Conservation (phyloP, 2,113 vertebrate species). For the Petroica traversi region DNA sequence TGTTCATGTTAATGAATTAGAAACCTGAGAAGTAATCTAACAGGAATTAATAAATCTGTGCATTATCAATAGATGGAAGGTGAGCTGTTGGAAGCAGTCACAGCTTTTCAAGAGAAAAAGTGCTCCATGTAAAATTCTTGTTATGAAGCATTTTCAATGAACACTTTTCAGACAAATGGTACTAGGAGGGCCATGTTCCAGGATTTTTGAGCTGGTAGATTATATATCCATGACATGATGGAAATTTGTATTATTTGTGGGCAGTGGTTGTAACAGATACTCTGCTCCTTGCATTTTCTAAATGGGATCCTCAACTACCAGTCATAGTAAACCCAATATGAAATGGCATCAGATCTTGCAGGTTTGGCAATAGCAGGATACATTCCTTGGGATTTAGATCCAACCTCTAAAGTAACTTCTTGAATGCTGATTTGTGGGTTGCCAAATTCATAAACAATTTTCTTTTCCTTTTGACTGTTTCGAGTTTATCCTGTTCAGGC, state of each 20-base stretch:
- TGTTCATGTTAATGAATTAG: background rate
- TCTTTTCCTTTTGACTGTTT: background rate
- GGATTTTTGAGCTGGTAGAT: conserved; percentile 1
- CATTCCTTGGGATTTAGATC: conserved; percentile 10
- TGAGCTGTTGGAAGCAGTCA: background rate
- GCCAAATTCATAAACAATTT: background rate
- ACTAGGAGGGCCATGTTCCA: background rate
- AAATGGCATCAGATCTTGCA: conserved; percentile 6
- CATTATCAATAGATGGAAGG: background rate
- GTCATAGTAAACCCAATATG: conserved; percentile 11
- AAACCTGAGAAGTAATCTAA: background rate
- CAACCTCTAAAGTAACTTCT: background rate
- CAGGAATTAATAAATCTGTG: background rate
- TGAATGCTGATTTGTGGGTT: conserved; percentile 26
- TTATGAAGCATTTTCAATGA: background rate
- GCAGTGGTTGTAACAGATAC: conserved; percentile 9
- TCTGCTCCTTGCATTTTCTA: conserved; percentile 11
- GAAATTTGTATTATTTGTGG: conserved; percentile 26
- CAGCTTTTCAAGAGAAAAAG: background rate
- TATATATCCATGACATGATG: conserved; percentile 3
- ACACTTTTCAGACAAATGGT: background rate
- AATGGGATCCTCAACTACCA: background rate
- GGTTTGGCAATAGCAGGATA: conserved; percentile 31
- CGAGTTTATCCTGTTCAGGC: background rate
- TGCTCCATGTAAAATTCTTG: background rate